Percentiles rank a stretch among this genome's conserved stretches.
phyloP scores from a whole-genome alignment of 2,113 vertebrate species.

The Aythya baeri region DNA sequence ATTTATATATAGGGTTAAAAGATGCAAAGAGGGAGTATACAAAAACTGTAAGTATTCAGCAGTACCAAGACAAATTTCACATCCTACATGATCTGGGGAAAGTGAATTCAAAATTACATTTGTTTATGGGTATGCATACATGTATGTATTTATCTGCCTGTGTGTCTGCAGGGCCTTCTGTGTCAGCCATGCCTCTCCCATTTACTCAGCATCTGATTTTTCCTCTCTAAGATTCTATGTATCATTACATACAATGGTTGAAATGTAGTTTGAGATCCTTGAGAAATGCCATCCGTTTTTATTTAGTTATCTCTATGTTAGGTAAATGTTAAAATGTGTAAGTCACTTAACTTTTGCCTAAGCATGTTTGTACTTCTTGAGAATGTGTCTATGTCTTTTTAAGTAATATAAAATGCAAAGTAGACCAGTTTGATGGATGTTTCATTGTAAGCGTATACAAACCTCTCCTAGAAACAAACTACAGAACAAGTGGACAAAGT shows the following conservation, averaged over 20 bases:
- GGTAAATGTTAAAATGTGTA: background rate
- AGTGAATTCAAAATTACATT: background rate
- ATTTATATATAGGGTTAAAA: background rate
- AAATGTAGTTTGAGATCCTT: background rate
- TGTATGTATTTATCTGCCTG: background rate
- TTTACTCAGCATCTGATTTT: background rate
- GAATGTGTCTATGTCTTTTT: background rate
- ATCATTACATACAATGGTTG: background rate
- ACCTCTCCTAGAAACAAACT: background rate
- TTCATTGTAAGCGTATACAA: background rate
- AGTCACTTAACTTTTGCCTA: background rate
- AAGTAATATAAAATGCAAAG: background rate
- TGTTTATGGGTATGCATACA: background rate
- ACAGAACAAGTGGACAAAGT: fast-evolving
- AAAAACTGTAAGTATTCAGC: background rate
- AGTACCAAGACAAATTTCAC: background rate
- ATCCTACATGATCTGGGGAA: background rate
- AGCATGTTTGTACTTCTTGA: fast-evolving
- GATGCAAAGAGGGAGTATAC: background rate
- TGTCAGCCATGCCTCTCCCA: background rate
- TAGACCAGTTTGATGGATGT: background rate
- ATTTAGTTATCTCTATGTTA: background rate
- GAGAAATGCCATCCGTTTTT: background rate
- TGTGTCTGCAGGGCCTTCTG: background rate
- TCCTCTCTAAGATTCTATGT: background rate